Evolutionary conservation across 2,797 vertebrate genomes (phyloP), one percentile per base, ranked within the genome.

Genomic region (Manis pentadactyla): DNA sequence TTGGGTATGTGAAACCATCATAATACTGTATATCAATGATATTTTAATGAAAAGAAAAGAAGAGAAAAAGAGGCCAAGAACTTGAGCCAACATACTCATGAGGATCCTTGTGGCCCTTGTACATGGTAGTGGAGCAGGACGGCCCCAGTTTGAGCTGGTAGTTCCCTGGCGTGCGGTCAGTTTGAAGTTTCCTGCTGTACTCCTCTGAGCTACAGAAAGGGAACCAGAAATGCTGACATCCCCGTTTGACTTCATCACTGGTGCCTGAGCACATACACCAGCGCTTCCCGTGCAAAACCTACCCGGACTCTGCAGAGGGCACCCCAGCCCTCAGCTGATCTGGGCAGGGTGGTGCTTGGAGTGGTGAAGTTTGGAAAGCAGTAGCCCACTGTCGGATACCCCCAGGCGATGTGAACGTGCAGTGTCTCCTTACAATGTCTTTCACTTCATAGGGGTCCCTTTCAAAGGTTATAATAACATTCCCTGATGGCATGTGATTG

Each of bases 171-270:
- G 10, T 94, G 69, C 85, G 82, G 82, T 95, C 84, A 90, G 55
- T 55, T 66, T 92, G n/a, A 85, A 21, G 59, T 92, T 95, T 96
- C 88, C 74, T 74, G 74, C 64, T 42, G 2, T 27, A 29, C n/a
- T 77, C 59, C n/a, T 77, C 59, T 42, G 31, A 39, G 39, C 46
- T 53, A 75, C 74, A 78, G 74, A 92, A 57, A 85, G 78, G 87
- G 88, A 97, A 94, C 63, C 86, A 94, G 82, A 92, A 95, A 63
- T 74, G 86, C 73, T 91, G 93, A 94, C 66, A 53, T 64, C 51
- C 68, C 94, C 81, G 19, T 81, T 84, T 59, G n/a, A 2, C 51
- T 73, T 69, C 15, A 53, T 90, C 86, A 61, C 51, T 71, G 21
- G 8, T 37, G 78, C 25, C 55, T 82, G 81, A 39, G 21, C 46